A percentile compares a stretch with the other conserved stretches of the same genome.
Evolutionary conservation across 2,888 invertebrate species (phyloP).

Genomic region (Drosophila acutilabella): DNA sequence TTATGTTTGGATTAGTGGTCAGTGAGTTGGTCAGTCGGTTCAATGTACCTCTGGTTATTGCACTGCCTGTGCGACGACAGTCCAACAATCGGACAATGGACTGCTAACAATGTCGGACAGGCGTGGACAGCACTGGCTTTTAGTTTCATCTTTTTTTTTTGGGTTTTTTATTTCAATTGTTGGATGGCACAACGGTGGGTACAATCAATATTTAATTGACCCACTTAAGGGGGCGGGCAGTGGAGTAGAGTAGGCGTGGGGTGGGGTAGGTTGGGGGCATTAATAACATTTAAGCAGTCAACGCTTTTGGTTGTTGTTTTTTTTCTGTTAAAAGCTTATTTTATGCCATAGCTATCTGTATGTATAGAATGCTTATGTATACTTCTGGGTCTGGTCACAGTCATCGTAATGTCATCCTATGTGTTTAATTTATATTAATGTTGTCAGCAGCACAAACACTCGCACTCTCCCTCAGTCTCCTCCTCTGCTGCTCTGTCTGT

Average conservation of each 20-base stretch:
- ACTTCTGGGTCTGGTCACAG: slow-evolving; percentile 23
- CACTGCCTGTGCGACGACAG: slow-evolving; percentile 42
- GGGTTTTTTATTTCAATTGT: slow-evolving; percentile 38
- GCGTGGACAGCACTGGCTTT: slow-evolving; percentile 37
- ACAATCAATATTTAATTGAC: slow-evolving; percentile 81
- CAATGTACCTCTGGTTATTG: slow-evolving; percentile 71
- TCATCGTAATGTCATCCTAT: slow-evolving; percentile 56
- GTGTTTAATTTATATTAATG: slow-evolving; percentile 80
- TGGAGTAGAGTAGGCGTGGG: no score
- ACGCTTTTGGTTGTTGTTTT: slow-evolving; percentile 39
- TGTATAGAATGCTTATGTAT: slow-evolving; percentile 2
- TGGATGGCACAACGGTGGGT: slow-evolving; percentile 13
- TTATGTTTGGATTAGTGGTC: slow-evolving; percentile 78
- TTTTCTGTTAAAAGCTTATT: slow-evolving; percentile 68
- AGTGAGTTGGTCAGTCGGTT: slow-evolving; percentile 47
- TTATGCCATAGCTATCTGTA: slow-evolving; percentile 33
- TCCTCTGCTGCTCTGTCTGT: not conserved
- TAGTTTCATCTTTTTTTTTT: slow-evolving; percentile 7
- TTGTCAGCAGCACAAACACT: slow-evolving; percentile 36
- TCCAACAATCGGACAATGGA: slow-evolving; percentile 25
- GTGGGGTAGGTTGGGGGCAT: slow-evolving; percentile 45
- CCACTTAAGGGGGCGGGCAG: slow-evolving; percentile 55
- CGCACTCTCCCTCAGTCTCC: not conserved
- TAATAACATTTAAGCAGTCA: slow-evolving; percentile 75
- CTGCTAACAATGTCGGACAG: slow-evolving; percentile 9